Evolutionary conservation across 1,140 invertebrate species (phyloP), one percentile per base, ranked within the genome.

Genomic region (Nymphalis io): DNA sequence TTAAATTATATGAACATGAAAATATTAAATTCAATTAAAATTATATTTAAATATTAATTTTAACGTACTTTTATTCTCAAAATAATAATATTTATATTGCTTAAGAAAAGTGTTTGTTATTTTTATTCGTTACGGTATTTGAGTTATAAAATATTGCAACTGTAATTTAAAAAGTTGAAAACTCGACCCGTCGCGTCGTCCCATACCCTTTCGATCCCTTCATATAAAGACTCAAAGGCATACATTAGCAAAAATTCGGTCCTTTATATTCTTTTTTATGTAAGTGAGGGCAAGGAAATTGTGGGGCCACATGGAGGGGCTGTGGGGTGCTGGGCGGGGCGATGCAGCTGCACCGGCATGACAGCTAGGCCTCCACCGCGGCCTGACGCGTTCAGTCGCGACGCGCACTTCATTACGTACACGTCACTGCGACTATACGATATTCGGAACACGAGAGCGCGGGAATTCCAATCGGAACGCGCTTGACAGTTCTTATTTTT

Each of bases 241-340:
- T 68, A 80, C 82, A 82, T 79, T 66, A 64, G 60, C 72, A 72
- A 68, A 80, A 81, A 70, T 83, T 82, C 76, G 73, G 64, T 69
- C 72, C 75, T 81, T 84, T 84, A 86, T 88, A 77, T 86, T 77
- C 76, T 89, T 90, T 87, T 90, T 85, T 88, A 87, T 89, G 78
- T 85, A 82, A 75, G 81, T 74, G 79, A 62, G 60, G 60, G 46
- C 61, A 69, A 82, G 80, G 82, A 85, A 85, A 87, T 68, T 78
- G 79, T 82, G 82, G 78, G 84, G 85, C 74, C 78, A 79, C 71
- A 70, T 79, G 76, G 80, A 66, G 69, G 67, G 58, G 68, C 62
- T 76, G 76, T 81, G 82, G 82, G 85, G 82, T 82, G 80, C 78
- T 84, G 85, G 87, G 86, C 84, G 87, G 88, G 81, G 86, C 85